A percentile compares a stretch with the other conserved stretches of the same genome.
Conservation (phyloP, 1,140 invertebrate species). For the Brachionus koreanus region DNA sequence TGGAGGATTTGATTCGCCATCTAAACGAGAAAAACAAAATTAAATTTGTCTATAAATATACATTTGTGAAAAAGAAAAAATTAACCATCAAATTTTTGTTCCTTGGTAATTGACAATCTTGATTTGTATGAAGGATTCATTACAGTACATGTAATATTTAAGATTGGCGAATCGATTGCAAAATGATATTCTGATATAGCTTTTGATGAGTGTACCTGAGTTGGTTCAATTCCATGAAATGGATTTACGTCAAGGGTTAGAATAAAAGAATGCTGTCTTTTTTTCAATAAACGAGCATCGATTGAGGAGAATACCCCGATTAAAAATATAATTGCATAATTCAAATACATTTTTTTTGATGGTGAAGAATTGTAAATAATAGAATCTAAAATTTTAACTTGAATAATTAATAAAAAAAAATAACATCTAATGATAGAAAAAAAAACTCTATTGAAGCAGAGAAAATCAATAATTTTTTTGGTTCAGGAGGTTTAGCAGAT, state of each 20-base stretch:
- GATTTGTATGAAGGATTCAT: background rate
- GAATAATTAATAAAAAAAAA: background rate
- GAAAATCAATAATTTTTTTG: background rate
- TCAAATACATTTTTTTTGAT: constrained; percentile 2
- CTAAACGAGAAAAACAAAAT: background rate
- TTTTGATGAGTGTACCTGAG: background rate
- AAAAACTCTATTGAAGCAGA: background rate
- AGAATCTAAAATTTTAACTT: background rate
- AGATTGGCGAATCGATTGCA: background rate
- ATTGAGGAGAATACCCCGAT: background rate
- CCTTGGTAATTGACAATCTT: background rate
- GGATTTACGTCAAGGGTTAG: constrained; percentile 26
- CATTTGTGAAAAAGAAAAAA: background rate
- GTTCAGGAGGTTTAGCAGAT: background rate
- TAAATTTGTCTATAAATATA: background rate
- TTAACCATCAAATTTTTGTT: constrained; percentile 37
- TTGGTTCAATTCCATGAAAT: constrained; percentile 1
- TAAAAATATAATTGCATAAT: background rate
- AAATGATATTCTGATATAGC: constrained; percentile 7
- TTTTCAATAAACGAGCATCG: background rate
- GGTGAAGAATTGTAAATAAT: background rate
- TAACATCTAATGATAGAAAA: background rate
- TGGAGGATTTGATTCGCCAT: background rate
- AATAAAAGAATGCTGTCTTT: background rate
- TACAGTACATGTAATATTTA: constrained; percentile 22